Evolutionary conservation across 2,888 invertebrate species (phyloP).

Genomic region (Pyrrhosoma nymphula): DNA sequence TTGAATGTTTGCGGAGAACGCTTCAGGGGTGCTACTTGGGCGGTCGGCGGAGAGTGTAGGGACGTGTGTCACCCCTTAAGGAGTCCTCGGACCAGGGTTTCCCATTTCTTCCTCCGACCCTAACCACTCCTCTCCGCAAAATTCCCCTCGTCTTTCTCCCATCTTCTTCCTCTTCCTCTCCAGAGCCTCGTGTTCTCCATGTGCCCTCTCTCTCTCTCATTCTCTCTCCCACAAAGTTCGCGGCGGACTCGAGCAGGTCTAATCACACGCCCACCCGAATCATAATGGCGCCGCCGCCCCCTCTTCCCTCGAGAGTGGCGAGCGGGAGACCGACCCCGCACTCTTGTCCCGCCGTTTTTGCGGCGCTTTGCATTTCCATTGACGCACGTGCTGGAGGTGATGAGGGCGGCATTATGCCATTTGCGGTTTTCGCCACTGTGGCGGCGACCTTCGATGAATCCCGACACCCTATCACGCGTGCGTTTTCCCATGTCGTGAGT

Average conservation of each 20-base stretch:
- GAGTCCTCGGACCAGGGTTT: conserved; percentile 20
- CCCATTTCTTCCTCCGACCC: conserved; percentile 6
- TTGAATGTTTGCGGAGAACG: conserved; percentile 36
- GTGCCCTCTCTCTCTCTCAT: neutral
- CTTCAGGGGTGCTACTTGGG: conserved; percentile 5
- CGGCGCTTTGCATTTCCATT: neutral
- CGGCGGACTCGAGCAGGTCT: neutral
- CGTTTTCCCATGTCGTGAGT: neutral
- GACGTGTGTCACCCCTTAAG: conserved; percentile 34
- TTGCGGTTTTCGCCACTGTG: neutral
- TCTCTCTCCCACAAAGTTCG: neutral
- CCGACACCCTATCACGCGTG: neutral
- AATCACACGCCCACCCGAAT: conserved; percentile 23
- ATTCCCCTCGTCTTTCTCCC: neutral
- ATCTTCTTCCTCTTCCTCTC: too few species aligned
- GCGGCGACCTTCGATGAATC: neutral
- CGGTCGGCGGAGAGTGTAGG: neutral
- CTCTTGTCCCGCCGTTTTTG: neutral
- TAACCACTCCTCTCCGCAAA: neutral
- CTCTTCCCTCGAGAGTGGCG: neutral
- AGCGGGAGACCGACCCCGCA: neutral
- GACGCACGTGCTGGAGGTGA: neutral
- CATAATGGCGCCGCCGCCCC: neutral
- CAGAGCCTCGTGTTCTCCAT: too few species aligned
- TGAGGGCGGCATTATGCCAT: conserved; percentile 13